Conservation (phyloP, 2,888 invertebrate species). For the Cistogaster globosa region DNA sequence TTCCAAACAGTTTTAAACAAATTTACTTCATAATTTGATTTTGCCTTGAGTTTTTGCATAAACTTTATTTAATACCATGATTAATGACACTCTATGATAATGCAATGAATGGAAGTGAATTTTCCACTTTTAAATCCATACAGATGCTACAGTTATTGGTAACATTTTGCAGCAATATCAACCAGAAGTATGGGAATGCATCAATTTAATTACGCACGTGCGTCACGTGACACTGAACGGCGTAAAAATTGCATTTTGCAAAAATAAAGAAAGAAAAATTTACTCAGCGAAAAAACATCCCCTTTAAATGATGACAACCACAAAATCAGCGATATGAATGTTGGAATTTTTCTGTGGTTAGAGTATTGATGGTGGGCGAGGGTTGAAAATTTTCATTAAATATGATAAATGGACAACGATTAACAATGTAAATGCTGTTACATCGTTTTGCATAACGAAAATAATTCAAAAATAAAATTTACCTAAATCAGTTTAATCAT, state of each 20-base stretch:
- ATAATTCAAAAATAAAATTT: slow-evolving; percentile 24
- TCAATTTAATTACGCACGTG: slow-evolving; percentile 81
- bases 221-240: slow-evolving; percentile 75
- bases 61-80: slow-evolving; percentile 61
- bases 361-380: not conserved
- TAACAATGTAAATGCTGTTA: slow-evolving; percentile 73
- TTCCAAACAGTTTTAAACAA: not conserved
- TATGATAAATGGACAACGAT: slow-evolving; percentile 81
- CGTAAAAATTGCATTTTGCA: slow-evolving; percentile 72
- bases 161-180: slow-evolving; percentile 56
- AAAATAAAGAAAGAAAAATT: slow-evolving; percentile 35
- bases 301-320: slow-evolving; percentile 56
- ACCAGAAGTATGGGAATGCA: slow-evolving; percentile 73
- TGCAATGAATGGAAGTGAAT: slow-evolving; percentile 43
- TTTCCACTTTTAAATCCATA: slow-evolving; percentile 51
- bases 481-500: slow-evolving; percentile 41
- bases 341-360: slow-evolving; percentile 28
- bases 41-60: slow-evolving; percentile 20
- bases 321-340: slow-evolving; percentile 42
- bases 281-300: slow-evolving; percentile 49
- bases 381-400: slow-evolving; percentile 79
- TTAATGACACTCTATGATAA: slow-evolving; percentile 65
- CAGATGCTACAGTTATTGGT: slow-evolving; percentile 63
- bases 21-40: slow-evolving; percentile 10
- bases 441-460: slow-evolving; percentile 35